Percentiles rank a stretch among this genome's conserved stretches.
Conservation (phyloP, 2,797 vertebrate genomes). For the Labroides dimidiatus region DNA sequence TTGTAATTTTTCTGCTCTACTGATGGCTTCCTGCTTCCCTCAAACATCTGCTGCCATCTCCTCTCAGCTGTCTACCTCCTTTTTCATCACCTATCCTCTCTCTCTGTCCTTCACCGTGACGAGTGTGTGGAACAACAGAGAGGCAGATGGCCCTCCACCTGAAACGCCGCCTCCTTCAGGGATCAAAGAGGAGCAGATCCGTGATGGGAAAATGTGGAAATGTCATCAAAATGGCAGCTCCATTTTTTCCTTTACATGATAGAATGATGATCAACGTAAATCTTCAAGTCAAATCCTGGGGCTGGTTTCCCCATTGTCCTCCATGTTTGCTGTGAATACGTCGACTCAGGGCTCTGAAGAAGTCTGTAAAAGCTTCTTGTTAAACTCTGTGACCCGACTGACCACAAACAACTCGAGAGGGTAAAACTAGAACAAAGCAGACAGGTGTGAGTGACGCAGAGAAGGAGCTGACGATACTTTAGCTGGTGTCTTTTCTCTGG, state of each 20-base stretch:
- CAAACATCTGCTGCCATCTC: conserved; percentile 5
- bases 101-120: neutral
- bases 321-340: neutral
- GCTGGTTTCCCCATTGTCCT: conserved; percentile 1
- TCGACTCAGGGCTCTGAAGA: neutral
- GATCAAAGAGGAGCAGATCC: conserved; percentile 3
- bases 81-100: conserved; percentile 14
- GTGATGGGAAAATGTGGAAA: neutral
- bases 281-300: neutral
- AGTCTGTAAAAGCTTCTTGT: conserved; percentile 20
- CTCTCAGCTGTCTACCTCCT: neutral
- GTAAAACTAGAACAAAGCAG: neutral
- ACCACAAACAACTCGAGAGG: neutral
- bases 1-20: no score
- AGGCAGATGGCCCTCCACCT: neutral
- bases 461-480: neutral
- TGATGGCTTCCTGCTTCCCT: no score
- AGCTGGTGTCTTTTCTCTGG: no score
- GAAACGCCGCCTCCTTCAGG: neutral
- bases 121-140: conserved; percentile 9
- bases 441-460: conserved; percentile 2
- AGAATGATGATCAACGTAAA: neutral
- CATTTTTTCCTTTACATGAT: neutral
- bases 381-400: conserved; percentile 2
- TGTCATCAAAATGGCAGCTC: neutral